Base-by-base conservation (phyloP, 2,113 vertebrate genomes). In the Bubo blakistoni region DNA sequence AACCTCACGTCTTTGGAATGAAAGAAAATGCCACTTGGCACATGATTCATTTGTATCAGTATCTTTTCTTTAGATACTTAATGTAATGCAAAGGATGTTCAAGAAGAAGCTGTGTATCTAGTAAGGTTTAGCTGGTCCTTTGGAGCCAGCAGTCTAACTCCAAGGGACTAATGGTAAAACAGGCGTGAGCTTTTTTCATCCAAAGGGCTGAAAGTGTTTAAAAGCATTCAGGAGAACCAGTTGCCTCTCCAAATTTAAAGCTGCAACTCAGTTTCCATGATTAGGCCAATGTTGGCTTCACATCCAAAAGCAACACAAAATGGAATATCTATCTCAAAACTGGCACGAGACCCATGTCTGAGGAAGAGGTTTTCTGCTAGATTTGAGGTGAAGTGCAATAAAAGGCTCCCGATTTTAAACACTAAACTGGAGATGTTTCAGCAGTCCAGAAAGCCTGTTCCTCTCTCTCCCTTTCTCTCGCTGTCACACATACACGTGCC, bases 251-350 rank as follows among this genome's bases (percentile, higher is more conserved):
- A 92, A 34, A 84, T 79, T 74, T 42, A 72, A 92, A 89, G 80
- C 91, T 85, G 65, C 40, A 49, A 19, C 25, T 81, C 51, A 10
- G 19, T 92, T 94, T 92, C 94, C 32, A 24, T 15, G 30, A 57
- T 77, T 70, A 73, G 77, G 47, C 69, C 10, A 11, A 49, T 11
- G 40, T 15, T 78, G 86, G 52, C 40, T 52, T 51, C 36, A 6
- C 14, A 47, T 85, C 88, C 86, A 92, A 97, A 97, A 80, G 26
- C 54, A 95, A 81, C 86, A 89, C 30, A 52, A 86, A 90, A 65
- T 95, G 94, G 81, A 91, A 87, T 95, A 72, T 36, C 78, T 92
- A 3, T 65, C 61, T 92, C 1, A 0, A 69, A 95, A 83, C 42
- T 94, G 77, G 81, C 88, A 62, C 27, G 24, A n/a, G 81, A 79